These are phyloP conservation scores for Helostoma temminkii DNA, from an alignment of 2,797 vertebrate species.

Conservation along the genomic window DNA sequence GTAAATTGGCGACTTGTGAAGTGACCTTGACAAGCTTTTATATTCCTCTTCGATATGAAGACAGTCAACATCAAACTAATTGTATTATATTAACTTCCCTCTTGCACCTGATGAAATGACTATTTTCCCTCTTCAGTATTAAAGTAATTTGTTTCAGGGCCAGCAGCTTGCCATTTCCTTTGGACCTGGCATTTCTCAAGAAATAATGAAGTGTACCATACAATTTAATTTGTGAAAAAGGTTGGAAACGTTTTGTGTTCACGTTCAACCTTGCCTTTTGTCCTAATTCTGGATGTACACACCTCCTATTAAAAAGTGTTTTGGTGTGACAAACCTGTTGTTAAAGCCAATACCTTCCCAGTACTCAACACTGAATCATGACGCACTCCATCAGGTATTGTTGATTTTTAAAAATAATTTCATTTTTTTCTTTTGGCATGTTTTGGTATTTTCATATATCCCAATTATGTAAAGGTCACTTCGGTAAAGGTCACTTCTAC, in stretches of 20 bases:
- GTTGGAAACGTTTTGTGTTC: background rate
- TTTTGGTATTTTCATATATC: too few relatives aligned
- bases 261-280: slow-evolving; percentile 9
- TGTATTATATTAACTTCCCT: slow-evolving; percentile 4
- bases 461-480: too few relatives aligned
- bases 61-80: slow-evolving; percentile 12
- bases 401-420: too few relatives aligned
- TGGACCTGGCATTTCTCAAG: slow-evolving; percentile 37
- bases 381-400: too few relatives aligned
- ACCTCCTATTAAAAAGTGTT: background rate
- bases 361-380: too few relatives aligned
- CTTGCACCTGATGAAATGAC: slow-evolving; percentile 31
- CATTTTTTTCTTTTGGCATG: too few relatives aligned
- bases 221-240: slow-evolving; percentile 37
- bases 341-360: background rate
- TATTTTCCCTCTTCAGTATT: slow-evolving; percentile 25
- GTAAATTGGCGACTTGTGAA: background rate
- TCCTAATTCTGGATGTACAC: background rate
- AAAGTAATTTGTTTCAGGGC: slow-evolving; percentile 50
- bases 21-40: slow-evolving; percentile 33
- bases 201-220: slow-evolving; percentile 40
- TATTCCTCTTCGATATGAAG: slow-evolving; percentile 5
- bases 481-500: too few relatives aligned
- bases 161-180: slow-evolving; percentile 29
- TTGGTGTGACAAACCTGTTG: background rate